Evolutionary conservation across 2,797 vertebrate species (phyloP).

Genomic region (Tauraco hartlaubi): DNA sequence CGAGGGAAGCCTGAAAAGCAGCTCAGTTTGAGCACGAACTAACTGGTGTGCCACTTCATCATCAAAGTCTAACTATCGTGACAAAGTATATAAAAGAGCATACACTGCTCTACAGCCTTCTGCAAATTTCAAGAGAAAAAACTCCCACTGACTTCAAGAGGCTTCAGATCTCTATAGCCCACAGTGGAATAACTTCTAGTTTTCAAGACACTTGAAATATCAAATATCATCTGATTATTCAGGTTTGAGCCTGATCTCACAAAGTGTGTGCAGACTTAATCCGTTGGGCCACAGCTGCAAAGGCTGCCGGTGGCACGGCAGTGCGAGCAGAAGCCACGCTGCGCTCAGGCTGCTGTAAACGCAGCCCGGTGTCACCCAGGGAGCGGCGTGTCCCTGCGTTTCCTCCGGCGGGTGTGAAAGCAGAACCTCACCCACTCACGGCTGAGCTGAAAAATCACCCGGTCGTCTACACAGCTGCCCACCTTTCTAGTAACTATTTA

Average conservation of each 20-base stretch:
- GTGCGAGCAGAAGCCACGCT: neutral
- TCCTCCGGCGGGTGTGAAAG: neutral
- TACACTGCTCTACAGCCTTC: neutral
- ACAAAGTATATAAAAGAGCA: neutral
- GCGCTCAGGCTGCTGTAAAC: neutral
- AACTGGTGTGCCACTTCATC: neutral
- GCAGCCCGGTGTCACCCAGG: neutral
- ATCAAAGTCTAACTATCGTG: neutral
- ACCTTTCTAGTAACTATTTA: neutral
- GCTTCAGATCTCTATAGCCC: neutral
- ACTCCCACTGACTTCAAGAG: neutral
- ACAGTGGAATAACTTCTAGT: neutral
- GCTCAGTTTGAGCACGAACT: neutral
- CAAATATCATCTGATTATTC: slow-evolving; percentile 1
- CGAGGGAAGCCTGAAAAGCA: neutral
- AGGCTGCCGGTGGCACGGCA: neutral
- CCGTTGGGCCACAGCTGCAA: neutral
- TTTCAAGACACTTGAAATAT: slow-evolving; percentile 21
- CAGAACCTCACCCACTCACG: neutral
- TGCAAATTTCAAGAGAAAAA: slow-evolving; percentile 9
- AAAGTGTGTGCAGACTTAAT: neutral
- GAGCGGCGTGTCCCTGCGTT: accelerated
- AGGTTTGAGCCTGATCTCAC: neutral
- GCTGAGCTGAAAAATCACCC: neutral
- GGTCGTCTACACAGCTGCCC: neutral